A percentile compares a stretch with the other conserved stretches of the same genome.
These are phyloP conservation scores for Phacellophora camtschatica DNA, from an alignment of 30 jellyfish, hydroid and myxozoan species.

Conservation along the genomic window DNA sequence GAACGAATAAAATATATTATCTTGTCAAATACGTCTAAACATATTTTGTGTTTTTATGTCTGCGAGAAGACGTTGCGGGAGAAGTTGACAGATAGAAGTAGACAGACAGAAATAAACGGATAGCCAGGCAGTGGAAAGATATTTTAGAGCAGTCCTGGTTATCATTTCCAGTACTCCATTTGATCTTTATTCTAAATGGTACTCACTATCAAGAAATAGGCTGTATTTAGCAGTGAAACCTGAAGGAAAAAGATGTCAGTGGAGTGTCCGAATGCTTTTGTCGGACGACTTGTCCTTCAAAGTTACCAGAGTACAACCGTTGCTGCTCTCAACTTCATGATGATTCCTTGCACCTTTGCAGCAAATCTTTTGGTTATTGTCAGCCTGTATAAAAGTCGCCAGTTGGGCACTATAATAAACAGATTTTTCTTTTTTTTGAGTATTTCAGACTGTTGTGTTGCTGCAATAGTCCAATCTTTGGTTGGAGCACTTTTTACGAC, in stretches of 20 bases:
- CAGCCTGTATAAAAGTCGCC: conserved; percentile 21
- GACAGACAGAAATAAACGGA: no score
- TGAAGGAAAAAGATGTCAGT: background rate
- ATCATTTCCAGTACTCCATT: no score
- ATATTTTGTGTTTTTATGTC: no score
- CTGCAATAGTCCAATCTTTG: conserved; percentile 22
- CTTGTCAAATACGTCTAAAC: no score
- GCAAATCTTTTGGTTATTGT: conserved; percentile 1
- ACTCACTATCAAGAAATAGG: no score
- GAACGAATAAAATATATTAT: no score
- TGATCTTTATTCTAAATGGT: no score
- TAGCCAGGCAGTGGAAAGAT: no score
- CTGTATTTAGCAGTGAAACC: no score
- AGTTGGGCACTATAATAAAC: conserved; percentile 13
- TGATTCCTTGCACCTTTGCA: conserved; percentile 8
- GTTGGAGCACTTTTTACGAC: conserved; percentile 21
- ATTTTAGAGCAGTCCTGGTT: no score
- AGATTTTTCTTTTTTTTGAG: conserved; percentile 25
- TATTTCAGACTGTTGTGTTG: conserved; percentile 30
- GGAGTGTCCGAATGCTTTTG: conserved; percentile 11
- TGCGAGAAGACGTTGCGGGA: no score
- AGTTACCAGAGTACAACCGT: background rate
- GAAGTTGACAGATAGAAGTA: no score
- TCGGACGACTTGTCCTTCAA: conserved; percentile 4
- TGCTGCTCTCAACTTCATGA: conserved; percentile 26